A percentile compares a stretch with the other conserved stretches of the same genome.
Evolutionary conservation across 2,888 invertebrate genomes (phyloP).

Genomic region (Plutella xylostella): DNA sequence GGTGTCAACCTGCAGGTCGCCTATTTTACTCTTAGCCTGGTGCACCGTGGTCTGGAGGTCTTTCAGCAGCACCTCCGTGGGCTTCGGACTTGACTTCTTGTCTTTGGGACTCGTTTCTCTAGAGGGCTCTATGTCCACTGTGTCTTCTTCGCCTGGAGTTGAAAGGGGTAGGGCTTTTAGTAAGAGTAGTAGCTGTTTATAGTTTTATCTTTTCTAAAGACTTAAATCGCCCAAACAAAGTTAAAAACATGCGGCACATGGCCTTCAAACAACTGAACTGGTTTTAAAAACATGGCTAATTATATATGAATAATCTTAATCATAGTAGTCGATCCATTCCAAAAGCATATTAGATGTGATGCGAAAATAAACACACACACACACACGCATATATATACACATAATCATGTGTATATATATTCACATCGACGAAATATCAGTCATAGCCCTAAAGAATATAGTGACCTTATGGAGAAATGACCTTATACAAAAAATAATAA

Average conservation of each 20-base stretch:
- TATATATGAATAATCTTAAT: too few relatives aligned
- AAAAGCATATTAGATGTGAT: too few relatives aligned
- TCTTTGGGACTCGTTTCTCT: conserved; percentile 15
- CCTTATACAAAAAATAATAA: neutral
- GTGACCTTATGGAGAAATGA: neutral
- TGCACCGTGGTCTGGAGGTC: conserved; percentile 70
- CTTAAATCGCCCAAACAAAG: too few relatives aligned
- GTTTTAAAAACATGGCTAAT: too few relatives aligned
- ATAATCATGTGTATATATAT: too few relatives aligned
- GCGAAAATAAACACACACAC: too few relatives aligned
- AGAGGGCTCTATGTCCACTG: conserved; percentile 35
- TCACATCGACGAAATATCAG: neutral
- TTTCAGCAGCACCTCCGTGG: conserved; percentile 44
- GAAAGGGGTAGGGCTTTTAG: neutral
- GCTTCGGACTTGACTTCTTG: conserved; percentile 39
- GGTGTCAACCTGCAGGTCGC: conserved; percentile 70
- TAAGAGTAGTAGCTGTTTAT: neutral
- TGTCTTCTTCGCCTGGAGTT: conserved; percentile 52
- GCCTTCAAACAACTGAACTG: too few relatives aligned
- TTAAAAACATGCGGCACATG: too few relatives aligned
- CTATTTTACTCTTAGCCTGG: conserved; percentile 72
- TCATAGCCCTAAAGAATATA: neutral
- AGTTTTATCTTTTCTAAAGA: too few relatives aligned
- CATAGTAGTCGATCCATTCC: too few relatives aligned
- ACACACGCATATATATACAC: too few relatives aligned